Evolutionary conservation across 2,888 invertebrate species (phyloP).

Genomic region (Synergus japonicus): DNA sequence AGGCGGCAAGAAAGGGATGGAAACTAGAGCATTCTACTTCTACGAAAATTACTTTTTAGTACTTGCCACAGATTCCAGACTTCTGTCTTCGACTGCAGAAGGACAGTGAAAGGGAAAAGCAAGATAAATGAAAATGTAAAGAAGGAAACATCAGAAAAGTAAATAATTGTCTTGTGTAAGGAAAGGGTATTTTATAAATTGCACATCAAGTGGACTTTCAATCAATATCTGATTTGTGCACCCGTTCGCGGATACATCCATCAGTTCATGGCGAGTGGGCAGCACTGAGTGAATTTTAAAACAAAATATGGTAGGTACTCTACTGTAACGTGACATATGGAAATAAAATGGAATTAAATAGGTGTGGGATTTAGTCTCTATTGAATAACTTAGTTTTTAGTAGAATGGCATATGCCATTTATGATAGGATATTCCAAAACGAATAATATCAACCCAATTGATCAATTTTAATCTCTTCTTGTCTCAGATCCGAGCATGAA

Average conservation of each 20-base stretch:
- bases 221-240: conserved; percentile 39
- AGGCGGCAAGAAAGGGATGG: background rate
- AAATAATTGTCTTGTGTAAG: conserved; percentile 31
- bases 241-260: conserved; percentile 5
- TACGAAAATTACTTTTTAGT: too few species aligned
- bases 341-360: background rate
- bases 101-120: conserved; percentile 5
- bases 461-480: too few species aligned
- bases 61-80: background rate
- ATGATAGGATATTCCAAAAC: too few species aligned
- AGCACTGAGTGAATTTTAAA: conserved; percentile 6
- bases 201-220: conserved; percentile 26
- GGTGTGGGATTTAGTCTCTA: background rate
- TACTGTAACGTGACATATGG: background rate
- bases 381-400: too few species aligned
- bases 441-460: too few species aligned
- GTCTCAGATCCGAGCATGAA: too few species aligned
- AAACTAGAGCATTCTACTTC: background rate
- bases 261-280: conserved; percentile 12
- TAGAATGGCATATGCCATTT: too few species aligned
- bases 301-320: background rate
- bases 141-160: conserved; percentile 7
- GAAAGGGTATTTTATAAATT: conserved; percentile 29
- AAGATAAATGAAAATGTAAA: background rate
- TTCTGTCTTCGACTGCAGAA: background rate